Evolutionary conservation across 1,140 invertebrate species (phyloP).

Genomic region (Caenorhabditis briggsae): DNA sequence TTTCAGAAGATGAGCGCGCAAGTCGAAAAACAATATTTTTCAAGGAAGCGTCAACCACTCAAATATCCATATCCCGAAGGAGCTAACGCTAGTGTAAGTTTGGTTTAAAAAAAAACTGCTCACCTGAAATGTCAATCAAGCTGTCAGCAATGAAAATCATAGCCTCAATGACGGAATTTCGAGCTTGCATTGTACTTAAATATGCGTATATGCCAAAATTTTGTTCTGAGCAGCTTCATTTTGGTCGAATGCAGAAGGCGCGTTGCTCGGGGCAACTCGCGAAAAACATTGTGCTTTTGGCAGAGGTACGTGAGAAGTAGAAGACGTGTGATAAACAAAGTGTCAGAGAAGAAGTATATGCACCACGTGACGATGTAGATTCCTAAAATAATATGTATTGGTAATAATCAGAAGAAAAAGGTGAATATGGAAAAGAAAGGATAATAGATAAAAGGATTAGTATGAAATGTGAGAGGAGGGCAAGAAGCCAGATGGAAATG

Average conservation of each 20-base stretch:
- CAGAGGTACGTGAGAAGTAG: neutral
- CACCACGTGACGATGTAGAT: neutral
- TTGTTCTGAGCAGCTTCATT: neutral
- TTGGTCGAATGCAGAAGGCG: neutral
- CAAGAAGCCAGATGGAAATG: neutral
- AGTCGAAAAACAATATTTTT: constrained; percentile 30
- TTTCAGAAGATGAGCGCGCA: constrained; percentile 30
- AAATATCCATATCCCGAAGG: constrained; percentile 17
- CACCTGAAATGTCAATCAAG: neutral
- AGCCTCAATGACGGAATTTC: too few relatives aligned
- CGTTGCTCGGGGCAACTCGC: constrained; percentile 13
- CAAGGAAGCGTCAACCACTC: neutral
- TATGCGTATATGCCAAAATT: neutral
- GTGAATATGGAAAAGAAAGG: too few relatives aligned
- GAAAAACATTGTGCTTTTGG: constrained; percentile 17
- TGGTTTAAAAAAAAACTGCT: neutral
- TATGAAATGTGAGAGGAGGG: neutral
- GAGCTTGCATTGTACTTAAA: neutral
- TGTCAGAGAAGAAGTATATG: neutral
- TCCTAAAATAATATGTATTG: neutral
- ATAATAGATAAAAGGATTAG: neutral
- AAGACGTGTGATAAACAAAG: constrained; percentile 16
- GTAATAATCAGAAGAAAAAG: too few relatives aligned
- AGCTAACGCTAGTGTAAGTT: constrained; percentile 15
- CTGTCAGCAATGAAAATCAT: too few relatives aligned